Evolutionary conservation across 2,888 invertebrate genomes (phyloP).

Genomic region (Lacanobia wlatinum): DNA sequence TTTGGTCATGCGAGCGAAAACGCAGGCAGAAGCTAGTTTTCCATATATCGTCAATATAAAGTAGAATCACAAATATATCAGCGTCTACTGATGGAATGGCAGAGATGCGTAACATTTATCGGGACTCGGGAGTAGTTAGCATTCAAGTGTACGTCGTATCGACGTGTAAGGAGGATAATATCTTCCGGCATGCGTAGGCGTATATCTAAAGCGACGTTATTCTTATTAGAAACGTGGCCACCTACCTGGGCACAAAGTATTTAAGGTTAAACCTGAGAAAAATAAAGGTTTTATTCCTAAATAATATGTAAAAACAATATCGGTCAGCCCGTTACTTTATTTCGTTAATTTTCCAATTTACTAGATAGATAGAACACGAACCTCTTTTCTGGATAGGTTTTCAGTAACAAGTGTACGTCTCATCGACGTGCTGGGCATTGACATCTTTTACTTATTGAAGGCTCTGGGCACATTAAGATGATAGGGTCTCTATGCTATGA

Average conservation of each 20-base stretch:
- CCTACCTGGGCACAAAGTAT: no score
- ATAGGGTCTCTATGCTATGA: no score
- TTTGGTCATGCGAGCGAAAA: no score
- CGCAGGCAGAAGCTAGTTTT: background rate
- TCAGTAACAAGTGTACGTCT: background rate
- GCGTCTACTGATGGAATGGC: background rate
- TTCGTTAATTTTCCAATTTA: no score
- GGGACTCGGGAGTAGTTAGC: background rate
- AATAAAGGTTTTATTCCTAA: background rate
- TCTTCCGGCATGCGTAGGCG: conserved; percentile 24
- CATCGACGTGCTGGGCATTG: background rate
- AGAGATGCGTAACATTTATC: conserved; percentile 1
- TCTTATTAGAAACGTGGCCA: no score
- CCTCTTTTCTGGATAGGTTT: no score
- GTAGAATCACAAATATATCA: conserved; percentile 4
- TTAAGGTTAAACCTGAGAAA: no score
- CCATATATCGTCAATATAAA: conserved; percentile 23
- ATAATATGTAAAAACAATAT: background rate
- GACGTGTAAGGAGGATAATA: conserved; percentile 8
- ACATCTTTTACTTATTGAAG: no score
- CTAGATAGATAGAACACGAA: no score
- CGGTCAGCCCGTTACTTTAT: background rate
- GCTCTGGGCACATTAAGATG: no score
- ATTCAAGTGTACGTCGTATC: conserved; percentile 7
- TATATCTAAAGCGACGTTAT: background rate